Evolutionary conservation across 2,113 vertebrate genomes (phyloP), one percentile per base, ranked within the genome.

Genomic region (Psilopsiagon aymara): DNA sequence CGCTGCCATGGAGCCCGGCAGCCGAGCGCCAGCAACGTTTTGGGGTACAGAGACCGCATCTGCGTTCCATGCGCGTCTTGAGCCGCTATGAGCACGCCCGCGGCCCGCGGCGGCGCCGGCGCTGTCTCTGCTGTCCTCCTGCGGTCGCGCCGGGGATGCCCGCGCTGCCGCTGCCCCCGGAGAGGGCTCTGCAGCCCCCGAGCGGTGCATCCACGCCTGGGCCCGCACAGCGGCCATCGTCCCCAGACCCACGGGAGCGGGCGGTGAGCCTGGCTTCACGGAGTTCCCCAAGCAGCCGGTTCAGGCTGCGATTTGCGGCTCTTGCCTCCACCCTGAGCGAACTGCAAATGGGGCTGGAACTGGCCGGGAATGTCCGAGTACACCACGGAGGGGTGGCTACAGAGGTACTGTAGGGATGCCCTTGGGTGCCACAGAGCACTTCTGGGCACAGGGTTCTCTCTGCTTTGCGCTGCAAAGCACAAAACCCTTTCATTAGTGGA

Each of bases 131-230:
- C 85, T 47, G 68, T 77, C 82, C 35, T 37, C 77, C 16, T 15
- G 31, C 9, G 46, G 92, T 46, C 11, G 2, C 2, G 2, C 11
- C 4, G 21, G 35, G 24, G 47, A 74, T 17, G 3, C 17, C 11
- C 14, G 17, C 1, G 13, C 10, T 60, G 21, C 4, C 27, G 1
- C 23, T 7, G 27, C 9, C 23, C 24, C 15, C 1, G 1, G 28
- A 31, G 17, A 31, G 31, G 66, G 49, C 7, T 37, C 59, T 21
- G 64, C 28, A 14, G 39, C 35, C 8, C 47, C 2, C 1, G 31
- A 23, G 29, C 1, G 1, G 11, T 4, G 2, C 71, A 4, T 7
- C 13, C 23, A 6, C 16, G 25, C 5, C 24, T 17, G 27, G 8
- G 69, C 27, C 24, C 28, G 39, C 28, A 4, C 11, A 11, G 41